These are phyloP conservation scores for Hucho hucho DNA, from an alignment of 2,113 vertebrate species.

Conservation along the genomic window DNA sequence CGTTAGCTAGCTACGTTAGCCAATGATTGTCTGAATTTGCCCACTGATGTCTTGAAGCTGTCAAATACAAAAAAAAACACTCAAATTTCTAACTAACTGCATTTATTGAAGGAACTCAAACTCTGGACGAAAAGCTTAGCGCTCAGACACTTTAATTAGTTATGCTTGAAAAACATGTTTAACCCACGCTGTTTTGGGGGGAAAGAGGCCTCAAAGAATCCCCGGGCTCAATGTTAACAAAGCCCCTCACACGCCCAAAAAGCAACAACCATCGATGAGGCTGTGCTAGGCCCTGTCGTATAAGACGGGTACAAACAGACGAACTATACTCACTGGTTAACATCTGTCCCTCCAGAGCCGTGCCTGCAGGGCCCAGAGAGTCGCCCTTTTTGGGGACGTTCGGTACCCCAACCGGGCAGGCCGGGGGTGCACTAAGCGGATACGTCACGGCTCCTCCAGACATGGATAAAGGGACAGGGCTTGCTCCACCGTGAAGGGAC, in stretches of 20 bases:
- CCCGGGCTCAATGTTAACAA: constrained; percentile 67
- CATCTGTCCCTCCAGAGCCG: constrained; percentile 82
- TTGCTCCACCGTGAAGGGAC: constrained; percentile 78
- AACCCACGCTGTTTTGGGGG: constrained; percentile 19
- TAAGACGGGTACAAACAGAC: background rate
- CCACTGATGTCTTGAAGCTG: background rate
- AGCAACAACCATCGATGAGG: constrained; percentile 22
- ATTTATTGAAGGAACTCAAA: too few species aligned
- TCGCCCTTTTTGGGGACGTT: constrained; percentile 79
- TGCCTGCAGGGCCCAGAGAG: constrained; percentile 67
- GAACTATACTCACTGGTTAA: constrained; percentile 82
- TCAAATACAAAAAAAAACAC: constrained; percentile 1
- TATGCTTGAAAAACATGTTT: background rate
- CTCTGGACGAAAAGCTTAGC: background rate
- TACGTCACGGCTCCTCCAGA: constrained; percentile 70
- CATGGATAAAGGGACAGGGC: constrained; percentile 77
- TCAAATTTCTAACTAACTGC: background rate
- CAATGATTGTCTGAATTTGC: background rate
- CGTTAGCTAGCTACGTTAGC: background rate
- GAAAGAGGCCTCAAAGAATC: constrained; percentile 66
- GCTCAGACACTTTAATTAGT: background rate
- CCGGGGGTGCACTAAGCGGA: constrained; percentile 56
- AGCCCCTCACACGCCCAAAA: constrained; percentile 39
- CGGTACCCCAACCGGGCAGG: constrained; percentile 49
- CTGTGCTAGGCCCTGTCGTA: constrained; percentile 46